Evolutionary conservation across 2,888 invertebrate species (phyloP).

Genomic region (Lycocerus yunnanus): DNA sequence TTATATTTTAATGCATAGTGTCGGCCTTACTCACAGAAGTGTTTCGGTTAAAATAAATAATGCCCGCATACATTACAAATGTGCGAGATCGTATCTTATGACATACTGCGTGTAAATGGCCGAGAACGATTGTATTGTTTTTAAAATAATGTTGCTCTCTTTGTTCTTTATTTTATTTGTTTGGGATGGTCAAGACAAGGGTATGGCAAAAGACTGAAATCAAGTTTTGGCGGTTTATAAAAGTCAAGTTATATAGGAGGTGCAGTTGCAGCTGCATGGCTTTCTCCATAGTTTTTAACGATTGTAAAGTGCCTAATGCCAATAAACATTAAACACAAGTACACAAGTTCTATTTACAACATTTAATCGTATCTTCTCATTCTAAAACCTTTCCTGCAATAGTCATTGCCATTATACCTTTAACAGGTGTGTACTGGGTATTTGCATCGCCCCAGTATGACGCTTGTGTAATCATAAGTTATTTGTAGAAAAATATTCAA

Average conservation of each 20-base stretch:
- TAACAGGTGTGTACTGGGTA: background rate
- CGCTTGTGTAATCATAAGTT: background rate
- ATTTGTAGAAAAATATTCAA: background rate
- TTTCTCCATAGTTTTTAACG: background rate
- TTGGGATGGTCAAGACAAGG: slow-evolving; percentile 26
- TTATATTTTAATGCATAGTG: slow-evolving; percentile 39
- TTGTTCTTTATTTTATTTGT: slow-evolving; percentile 28
- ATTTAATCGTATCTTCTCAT: background rate
- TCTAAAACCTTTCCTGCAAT: background rate
- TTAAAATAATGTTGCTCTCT: slow-evolving; percentile 21
- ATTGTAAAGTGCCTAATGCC: background rate
- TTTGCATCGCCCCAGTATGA: background rate
- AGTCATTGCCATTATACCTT: no score
- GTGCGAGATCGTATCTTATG: slow-evolving; percentile 41
- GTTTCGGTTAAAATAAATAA: slow-evolving; percentile 40
- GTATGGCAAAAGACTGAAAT: slow-evolving; percentile 37
- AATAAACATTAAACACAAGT: background rate
- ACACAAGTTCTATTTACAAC: background rate
- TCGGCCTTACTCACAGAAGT: slow-evolving; percentile 37
- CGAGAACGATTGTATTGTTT: slow-evolving; percentile 34
- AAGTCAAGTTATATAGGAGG: slow-evolving; percentile 5
- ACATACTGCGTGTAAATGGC: slow-evolving; percentile 40
- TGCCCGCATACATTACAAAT: slow-evolving; percentile 39
- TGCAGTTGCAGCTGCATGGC: slow-evolving; percentile 5
- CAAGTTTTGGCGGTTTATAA: slow-evolving; percentile 38